Conservation (phyloP, 2,888 invertebrate species). For the Noctua pronuba region DNA sequence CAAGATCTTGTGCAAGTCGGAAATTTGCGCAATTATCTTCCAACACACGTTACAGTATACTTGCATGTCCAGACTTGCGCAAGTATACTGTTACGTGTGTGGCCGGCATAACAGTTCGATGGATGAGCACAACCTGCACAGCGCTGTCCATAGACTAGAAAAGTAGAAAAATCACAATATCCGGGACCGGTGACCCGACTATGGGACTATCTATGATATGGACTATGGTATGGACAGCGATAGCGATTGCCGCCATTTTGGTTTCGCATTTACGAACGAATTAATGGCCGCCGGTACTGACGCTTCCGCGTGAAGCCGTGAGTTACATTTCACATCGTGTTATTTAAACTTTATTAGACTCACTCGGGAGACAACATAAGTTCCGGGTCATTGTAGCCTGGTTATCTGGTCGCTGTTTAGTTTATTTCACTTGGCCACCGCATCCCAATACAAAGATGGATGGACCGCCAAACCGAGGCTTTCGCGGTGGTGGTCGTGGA, state of each 20-base stretch:
- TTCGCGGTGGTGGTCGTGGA: constrained; percentile 86
- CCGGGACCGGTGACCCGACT: background rate
- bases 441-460: constrained; percentile 72
- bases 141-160: constrained; percentile 5
- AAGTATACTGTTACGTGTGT: too few relatives aligned
- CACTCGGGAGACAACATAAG: background rate
- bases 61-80: too few relatives aligned
- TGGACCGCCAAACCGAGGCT: constrained; percentile 83
- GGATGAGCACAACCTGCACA: background rate
- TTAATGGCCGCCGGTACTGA: constrained; percentile 42
- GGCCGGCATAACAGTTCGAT: background rate
- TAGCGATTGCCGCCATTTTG: constrained; percentile 34
- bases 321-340: background rate
- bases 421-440: constrained; percentile 9
- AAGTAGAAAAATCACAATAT: constrained; percentile 1
- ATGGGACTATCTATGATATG: too few relatives aligned
- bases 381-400: background rate
- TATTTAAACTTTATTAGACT: background rate
- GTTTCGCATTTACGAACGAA: background rate
- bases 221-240: background rate
- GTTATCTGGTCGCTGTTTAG: background rate
- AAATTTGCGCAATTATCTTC: too few relatives aligned
- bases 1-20: too few relatives aligned
- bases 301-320: constrained; percentile 6
- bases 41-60: too few relatives aligned